Conservation (phyloP, 2,888 invertebrate genomes). For the Ptychoptera albimana region DNA sequence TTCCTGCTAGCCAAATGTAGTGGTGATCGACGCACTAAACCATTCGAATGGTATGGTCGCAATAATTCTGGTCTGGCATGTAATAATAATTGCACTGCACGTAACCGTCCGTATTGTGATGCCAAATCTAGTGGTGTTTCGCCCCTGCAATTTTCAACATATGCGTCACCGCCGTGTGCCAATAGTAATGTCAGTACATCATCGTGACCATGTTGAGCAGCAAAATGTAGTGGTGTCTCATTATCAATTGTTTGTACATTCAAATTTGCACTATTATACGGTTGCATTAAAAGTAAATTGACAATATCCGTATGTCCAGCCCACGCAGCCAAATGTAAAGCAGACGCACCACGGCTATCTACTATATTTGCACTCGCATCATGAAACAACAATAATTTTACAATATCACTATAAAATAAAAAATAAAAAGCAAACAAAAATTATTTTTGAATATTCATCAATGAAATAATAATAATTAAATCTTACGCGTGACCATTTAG, state of each 20-base stretch:
- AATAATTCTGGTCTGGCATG: conserved; percentile 71
- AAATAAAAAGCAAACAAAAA: neutral
- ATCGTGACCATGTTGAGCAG: conserved; percentile 84
- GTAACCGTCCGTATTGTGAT: conserved; percentile 71
- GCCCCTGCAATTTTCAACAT: conserved; percentile 68
- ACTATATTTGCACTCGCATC: conserved; percentile 72
- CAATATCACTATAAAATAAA: conserved; percentile 52
- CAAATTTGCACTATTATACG: conserved; percentile 68
- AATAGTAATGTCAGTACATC: conserved; percentile 69
- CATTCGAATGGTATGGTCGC: conserved; percentile 40
- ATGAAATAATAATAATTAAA: neutral
- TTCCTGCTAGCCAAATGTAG: conserved; percentile 88
- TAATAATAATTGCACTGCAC: conserved; percentile 76
- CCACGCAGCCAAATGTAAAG: conserved; percentile 89
- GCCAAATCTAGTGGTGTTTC: conserved; percentile 91
- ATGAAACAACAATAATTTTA: conserved; percentile 62
- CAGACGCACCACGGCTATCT: conserved; percentile 81
- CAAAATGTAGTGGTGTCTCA: conserved; percentile 85
- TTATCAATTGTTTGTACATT: conserved; percentile 76
- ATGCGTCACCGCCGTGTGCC: conserved; percentile 74
- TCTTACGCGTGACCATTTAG: conserved; percentile 81
- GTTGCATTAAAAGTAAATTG: conserved; percentile 62
- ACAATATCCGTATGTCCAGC: conserved; percentile 84
- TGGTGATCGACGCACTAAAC: conserved; percentile 46
- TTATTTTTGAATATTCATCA: neutral